A percentile compares a stretch with the other conserved stretches of the same genome.
Evolutionary conservation across 2,888 invertebrate species (phyloP).

Genomic region (Xylota sylvarum): DNA sequence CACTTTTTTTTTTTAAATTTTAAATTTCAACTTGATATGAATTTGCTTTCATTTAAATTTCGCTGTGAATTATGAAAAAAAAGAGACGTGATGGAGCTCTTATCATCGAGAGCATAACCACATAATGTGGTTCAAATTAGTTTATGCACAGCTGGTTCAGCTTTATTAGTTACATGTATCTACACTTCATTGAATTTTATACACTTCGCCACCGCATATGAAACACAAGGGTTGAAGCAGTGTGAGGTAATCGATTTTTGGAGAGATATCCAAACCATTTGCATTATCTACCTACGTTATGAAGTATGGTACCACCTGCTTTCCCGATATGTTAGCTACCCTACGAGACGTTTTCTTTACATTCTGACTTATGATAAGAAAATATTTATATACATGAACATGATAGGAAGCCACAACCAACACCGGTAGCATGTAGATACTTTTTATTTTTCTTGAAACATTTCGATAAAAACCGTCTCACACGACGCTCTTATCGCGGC

Average conservation of each 20-base stretch:
- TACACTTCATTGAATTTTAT: constrained; percentile 55
- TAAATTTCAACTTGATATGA: too few relatives aligned
- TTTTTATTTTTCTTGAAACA: not conserved
- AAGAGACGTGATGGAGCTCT: not conserved
- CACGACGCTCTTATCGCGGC: not conserved
- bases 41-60: not conserved
- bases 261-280: not conserved
- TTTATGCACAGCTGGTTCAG: constrained; percentile 30
- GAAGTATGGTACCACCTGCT: not conserved
- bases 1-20: too few relatives aligned
- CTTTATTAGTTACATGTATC: constrained; percentile 36
- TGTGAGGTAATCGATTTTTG: constrained; percentile 10
- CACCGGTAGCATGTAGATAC: not conserved
- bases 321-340: too few relatives aligned
- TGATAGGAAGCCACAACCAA: constrained; percentile 10
- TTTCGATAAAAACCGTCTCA: not conserved
- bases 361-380: not conserved
- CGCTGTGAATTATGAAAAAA: not conserved
- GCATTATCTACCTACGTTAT: not conserved
- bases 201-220: constrained; percentile 17
- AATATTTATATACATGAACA: not conserved
- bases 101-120: constrained; percentile 30
- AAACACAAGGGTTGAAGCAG: not conserved
- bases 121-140: constrained; percentile 45
- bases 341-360: not conserved